Base-by-base conservation (phyloP, 2,113 vertebrate genomes). In the Pachyramphus minor region DNA sequence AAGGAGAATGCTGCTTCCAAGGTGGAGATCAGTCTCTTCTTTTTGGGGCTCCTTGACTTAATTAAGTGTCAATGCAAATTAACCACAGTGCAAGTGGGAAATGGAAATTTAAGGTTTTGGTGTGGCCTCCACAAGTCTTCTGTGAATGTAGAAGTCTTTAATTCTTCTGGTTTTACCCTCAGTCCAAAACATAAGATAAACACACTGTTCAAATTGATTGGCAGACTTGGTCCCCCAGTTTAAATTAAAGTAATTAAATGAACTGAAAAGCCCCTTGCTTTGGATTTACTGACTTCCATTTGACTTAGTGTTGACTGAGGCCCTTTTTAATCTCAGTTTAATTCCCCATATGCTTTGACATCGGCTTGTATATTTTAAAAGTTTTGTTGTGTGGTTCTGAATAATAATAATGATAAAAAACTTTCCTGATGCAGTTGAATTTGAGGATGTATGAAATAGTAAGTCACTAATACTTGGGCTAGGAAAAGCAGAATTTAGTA, bases 211-310 rank as follows among this genome's bases (percentile, higher is more conserved):
- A 73, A 72, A 66, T 2, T 90, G 58, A 85, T 58, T 90, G 85
- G 59, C 75, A 80, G 50, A 83, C 45, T 80, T 80, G 28, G 37
- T 88, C 8, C 12, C 17, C 31, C 11, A 16, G 25, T 90, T 92
- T 89, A 96, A 93, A 63, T 52, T 66, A 64, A 89, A 91, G 37
- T 77, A 80, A 90, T 90, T 83, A 94, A 90, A 80, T 27, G 14
- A 86, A 69, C 72, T 73, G 79, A 74, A 88, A 93, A 90, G 39
- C 14, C 79, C 23, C 39, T 83, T 95, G 50, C 59, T 93, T 83
- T 90, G 67, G 37, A 88, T 86, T 95, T 95, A 80, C 59, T 74
- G 67, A 53, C 50, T 59, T 71, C 79, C 31, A 28, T 84, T 84
- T 89, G 60, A 68, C 42, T 88, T 63, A 63, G 30, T 84, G 55